Base-by-base conservation (phyloP, 2,113 vertebrate genomes). In the Hippocampus mohnikei region DNA sequence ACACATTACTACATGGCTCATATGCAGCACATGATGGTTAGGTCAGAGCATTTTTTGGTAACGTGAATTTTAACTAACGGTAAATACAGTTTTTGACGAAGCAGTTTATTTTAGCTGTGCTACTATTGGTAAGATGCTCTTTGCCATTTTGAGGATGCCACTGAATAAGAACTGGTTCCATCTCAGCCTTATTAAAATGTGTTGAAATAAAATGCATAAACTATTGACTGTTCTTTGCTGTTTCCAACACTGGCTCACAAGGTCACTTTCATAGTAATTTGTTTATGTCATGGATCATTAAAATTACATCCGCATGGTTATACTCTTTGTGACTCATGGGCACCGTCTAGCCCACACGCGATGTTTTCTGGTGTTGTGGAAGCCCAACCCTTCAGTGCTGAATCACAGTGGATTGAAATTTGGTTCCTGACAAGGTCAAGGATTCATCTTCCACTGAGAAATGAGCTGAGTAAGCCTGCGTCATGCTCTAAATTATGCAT, bases 401-500 rank as follows among this genome's bases (percentile, higher is more conserved):
- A 83, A 80, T 76, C 74, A 79, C 48, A 75, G 65, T 27, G 69
- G 69, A 73, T 66, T 58, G 70, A 69, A 25, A 75, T 81, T 65
- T 72, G 11, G 69, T 74, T 41, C 29, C 73, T 73, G 67, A 67
- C 71, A 75, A 77, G 81, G 80, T 81, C 72, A 70, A 80, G 67
- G 63, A 62, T 58, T 77, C 68, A 64, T 82, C 70, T 75, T 78
- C 50, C 58, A 66, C 37, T 0, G 70, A 72, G 78, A 85, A 84
- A 76, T 64, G 37, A 87, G 82, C 82, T 81, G 83, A 90, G 81
- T 81, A 76, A 82, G 81, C 78, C 60, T 71, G 83, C 86, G 72
- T 88, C 87, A 85, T 44, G 68, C 59, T 63, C 78, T 90, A 69
- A 90, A 79, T 86, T 75, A 86, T 87, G 81, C 76, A 86, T 87